phyloP scores from a whole-genome alignment of 2,113 vertebrate genomes.

The Naja naja region DNA sequence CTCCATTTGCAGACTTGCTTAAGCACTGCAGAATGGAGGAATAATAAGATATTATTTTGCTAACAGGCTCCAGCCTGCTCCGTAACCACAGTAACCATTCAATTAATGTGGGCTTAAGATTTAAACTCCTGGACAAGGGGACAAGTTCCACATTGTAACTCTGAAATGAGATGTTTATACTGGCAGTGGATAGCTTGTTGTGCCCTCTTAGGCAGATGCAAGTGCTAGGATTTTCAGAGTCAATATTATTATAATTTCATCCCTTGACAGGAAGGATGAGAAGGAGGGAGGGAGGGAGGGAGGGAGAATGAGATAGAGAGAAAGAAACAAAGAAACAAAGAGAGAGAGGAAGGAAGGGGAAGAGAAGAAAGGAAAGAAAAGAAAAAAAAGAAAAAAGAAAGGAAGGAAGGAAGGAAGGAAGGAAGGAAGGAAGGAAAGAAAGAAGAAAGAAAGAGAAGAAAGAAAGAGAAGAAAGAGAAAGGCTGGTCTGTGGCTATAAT shows the following conservation, averaged over 20 bases:
- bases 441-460: rapidly evolving
- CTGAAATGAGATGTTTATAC: neutral
- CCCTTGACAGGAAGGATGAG: neutral
- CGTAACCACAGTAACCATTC: neutral
- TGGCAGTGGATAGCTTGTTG: neutral
- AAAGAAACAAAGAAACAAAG: too few species aligned
- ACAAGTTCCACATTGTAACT: neutral
- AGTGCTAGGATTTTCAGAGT: neutral
- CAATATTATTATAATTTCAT: neutral
- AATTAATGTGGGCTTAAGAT: neutral
- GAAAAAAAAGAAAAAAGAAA: neutral
- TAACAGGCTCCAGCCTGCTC: neutral
- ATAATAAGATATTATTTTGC: neutral
- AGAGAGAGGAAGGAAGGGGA: too few species aligned
- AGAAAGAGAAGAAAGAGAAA: too few species aligned
- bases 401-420: rapidly evolving
- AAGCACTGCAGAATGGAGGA: neutral
- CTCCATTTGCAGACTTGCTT: neutral
- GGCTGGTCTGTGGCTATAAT: too few species aligned
- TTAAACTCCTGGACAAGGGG: neutral
- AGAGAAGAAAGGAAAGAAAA: too few species aligned
- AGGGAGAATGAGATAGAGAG: neutral
- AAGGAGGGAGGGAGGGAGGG: too few species aligned
- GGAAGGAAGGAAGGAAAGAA: rapidly evolving
- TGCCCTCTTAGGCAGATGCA: neutral